Percentiles rank a stretch among this genome's conserved stretches.
phyloP scores from a whole-genome alignment of 2,888 invertebrate genomes.

The Ptychoptera albimana region DNA sequence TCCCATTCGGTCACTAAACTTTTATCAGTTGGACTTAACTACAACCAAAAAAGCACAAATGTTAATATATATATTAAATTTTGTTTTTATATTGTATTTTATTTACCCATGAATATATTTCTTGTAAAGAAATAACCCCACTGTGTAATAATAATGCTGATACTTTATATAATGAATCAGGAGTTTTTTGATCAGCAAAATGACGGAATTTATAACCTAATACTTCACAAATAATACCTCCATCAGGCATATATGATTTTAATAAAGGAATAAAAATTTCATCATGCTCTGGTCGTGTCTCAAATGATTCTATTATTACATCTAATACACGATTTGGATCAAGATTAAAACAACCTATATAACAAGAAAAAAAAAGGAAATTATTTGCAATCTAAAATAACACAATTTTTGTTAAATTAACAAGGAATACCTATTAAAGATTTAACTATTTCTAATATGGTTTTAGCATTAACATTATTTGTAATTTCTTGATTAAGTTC shows the following conservation, averaged over 20 bases:
- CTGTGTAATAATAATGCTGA: slow-evolving; percentile 83
- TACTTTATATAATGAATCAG: slow-evolving; percentile 72
- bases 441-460: slow-evolving; percentile 72
- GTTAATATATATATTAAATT: too few species aligned
- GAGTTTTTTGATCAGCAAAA: slow-evolving; percentile 47
- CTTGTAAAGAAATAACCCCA: slow-evolving; percentile 67
- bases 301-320: slow-evolving; percentile 91
- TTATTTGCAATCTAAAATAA: neutral
- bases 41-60: too few species aligned
- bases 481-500: slow-evolving; percentile 78
- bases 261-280: slow-evolving; percentile 74
- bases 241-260: slow-evolving; percentile 76
- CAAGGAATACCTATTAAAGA: slow-evolving; percentile 66
- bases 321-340: slow-evolving; percentile 97
- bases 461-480: slow-evolving; percentile 44
- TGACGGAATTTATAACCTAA: slow-evolving; percentile 83
- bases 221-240: slow-evolving; percentile 79
- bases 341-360: slow-evolving; percentile 90
- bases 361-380: slow-evolving; percentile 9
- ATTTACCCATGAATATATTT: slow-evolving; percentile 78
- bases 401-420: neutral
- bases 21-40: slow-evolving; percentile 76
- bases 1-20: slow-evolving; percentile 68
- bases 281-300: slow-evolving; percentile 63
- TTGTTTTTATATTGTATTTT: too few species aligned